Evolutionary conservation across 2,888 invertebrate species (phyloP).

Genomic region (Dicranocentrus wangi): DNA sequence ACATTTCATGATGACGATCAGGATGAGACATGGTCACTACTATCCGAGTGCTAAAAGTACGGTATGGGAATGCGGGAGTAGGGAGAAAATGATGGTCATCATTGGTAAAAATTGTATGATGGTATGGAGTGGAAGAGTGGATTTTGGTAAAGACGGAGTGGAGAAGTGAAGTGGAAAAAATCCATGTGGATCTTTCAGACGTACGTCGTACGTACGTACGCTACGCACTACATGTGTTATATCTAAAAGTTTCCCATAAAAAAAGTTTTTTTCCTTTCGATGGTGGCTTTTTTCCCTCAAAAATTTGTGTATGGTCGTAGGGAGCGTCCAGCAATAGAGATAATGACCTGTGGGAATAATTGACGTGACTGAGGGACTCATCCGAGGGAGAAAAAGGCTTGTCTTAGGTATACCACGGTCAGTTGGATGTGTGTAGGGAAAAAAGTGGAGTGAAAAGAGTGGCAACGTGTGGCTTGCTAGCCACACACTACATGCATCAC

Average conservation of each 20-base stretch:
- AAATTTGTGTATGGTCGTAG: constrained; percentile 66
- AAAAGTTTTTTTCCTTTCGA: neutral
- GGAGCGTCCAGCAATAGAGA: constrained; percentile 67
- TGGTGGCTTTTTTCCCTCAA: constrained; percentile 25
- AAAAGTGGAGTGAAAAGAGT: constrained; percentile 1
- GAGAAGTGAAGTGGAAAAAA: constrained; percentile 28
- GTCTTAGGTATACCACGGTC: constrained; percentile 23
- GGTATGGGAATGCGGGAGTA: too few species aligned
- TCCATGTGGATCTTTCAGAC: constrained; percentile 44
- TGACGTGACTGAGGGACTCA: constrained; percentile 67
- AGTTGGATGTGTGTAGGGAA: neutral
- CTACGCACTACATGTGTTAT: neutral
- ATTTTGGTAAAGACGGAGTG: neutral
- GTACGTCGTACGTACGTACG: neutral
- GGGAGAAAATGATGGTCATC: too few species aligned
- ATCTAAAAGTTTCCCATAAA: neutral
- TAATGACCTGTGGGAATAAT: constrained; percentile 72
- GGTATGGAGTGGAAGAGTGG: too few species aligned
- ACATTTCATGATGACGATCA: constrained; percentile 12
- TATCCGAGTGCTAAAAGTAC: too few species aligned
- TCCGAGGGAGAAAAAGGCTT: constrained; percentile 23
- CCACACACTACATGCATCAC: constrained; percentile 44
- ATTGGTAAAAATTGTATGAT: too few species aligned
- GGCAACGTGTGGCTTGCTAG: constrained; percentile 3
- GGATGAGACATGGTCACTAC: constrained; percentile 5